Evolutionary conservation across 2,888 invertebrate genomes (phyloP).

Genomic region (Drosophila parthenogenetica): DNA sequence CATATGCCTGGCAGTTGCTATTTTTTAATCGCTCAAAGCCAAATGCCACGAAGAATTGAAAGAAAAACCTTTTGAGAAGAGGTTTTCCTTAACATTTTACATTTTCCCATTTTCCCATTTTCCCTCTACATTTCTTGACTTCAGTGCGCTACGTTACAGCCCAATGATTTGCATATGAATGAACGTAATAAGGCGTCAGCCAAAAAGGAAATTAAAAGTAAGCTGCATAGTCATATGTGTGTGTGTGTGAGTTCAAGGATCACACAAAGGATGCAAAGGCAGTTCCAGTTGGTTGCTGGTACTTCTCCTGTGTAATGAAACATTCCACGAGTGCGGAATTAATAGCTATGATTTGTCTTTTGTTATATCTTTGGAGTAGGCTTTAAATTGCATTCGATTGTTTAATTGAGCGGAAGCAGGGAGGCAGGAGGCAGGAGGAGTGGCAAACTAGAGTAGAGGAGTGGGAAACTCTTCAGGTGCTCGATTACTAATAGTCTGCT

Average conservation of each 20-base stretch:
- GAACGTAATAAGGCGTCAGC: conserved; percentile 70
- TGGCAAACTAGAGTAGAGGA: not conserved
- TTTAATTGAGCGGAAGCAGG: conserved; percentile 76
- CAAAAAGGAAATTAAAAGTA: conserved; percentile 74
- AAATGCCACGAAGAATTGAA: conserved; percentile 41
- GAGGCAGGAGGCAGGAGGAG: not conserved
- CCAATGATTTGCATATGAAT: conserved; percentile 80
- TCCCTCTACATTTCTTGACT: conserved; percentile 47
- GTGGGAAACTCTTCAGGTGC: conserved; percentile 31
- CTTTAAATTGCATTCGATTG: conserved; percentile 71
- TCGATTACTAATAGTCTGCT: conserved; percentile 2
- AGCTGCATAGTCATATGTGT: conserved; percentile 29
- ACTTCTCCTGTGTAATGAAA: conserved; percentile 69
- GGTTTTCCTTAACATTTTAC: conserved; percentile 29
- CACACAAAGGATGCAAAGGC: conserved; percentile 17
- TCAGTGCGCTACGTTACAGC: conserved; percentile 50
- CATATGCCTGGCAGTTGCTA: conserved; percentile 62
- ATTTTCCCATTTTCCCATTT: conserved; percentile 22
- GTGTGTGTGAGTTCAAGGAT: not conserved
- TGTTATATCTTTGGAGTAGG: conserved; percentile 52
- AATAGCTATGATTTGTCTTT: conserved; percentile 80
- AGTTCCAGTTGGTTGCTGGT: conserved; percentile 28
- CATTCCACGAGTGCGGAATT: conserved; percentile 82
- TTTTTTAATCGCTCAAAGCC: conserved; percentile 80
- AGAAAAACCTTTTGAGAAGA: conserved; percentile 14